Base-by-base conservation (phyloP, 2,113 vertebrate species). In the Misgurnus anguillicaudatus region DNA sequence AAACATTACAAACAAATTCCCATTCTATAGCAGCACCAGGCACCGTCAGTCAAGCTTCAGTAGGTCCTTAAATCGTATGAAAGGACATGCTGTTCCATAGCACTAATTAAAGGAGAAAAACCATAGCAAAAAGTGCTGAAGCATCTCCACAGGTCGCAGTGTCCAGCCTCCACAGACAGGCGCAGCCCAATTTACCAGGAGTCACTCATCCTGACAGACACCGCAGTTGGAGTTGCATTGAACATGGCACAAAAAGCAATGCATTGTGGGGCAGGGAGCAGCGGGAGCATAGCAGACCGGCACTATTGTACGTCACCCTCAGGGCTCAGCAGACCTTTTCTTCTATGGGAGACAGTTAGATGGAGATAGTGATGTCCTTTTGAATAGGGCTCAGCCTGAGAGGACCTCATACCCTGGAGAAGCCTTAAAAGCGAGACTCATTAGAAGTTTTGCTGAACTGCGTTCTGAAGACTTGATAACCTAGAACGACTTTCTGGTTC, bases 121-220 rank as follows among this genome's bases (percentile, higher is more conserved):
- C 87, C 70, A 84, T 84, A 75, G 75, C 83, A 86, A 81, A 87
- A 80, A 82, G 85, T 78, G 72, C 82, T 87, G 81, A 87, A 66
- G n/a, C 24, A 3, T 14, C 42, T 65, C 45, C 65, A 17, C 31
- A 78, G 39, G 51, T 70, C 60, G 10, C 13, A 47, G 36, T 51
- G 21, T 17, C 65, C 58, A 24, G 16, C 39, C 58, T 68, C 1
- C 53, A 57, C 53, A 57, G 21, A 58, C 39, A 62, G 41, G 31
- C 67, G 78, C 38, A 9, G 67, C 82, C 81, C 87, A 83, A 84
- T 89, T 89, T 91, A 81, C 84, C 81, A 79, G 73, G 78, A 84
- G 80, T 88, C 86, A 86, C 67, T 87, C 86, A 85, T 42, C 61
- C 64, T 75, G 77, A 82, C 66, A 67, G 68, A 68, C 36, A 71